A percentile compares a stretch with the other conserved stretches of the same genome.
These are phyloP conservation scores for Lithophane socia DNA, from an alignment of 2,888 invertebrate species.

Conservation along the genomic window DNA sequence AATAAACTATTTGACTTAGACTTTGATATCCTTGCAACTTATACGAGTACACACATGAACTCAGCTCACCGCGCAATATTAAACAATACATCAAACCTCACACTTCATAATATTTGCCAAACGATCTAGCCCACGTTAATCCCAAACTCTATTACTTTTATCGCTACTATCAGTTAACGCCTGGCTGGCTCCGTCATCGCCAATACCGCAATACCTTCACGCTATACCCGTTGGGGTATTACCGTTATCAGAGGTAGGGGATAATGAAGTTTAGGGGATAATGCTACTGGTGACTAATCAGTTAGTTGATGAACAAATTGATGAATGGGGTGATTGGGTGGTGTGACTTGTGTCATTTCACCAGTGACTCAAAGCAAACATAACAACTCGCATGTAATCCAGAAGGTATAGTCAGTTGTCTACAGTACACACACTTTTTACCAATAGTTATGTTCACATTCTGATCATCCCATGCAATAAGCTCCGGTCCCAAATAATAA, in stretches of 20 bases:
- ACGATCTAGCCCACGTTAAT: slow-evolving; percentile 70
- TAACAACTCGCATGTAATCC: too few species aligned
- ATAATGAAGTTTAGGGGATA: slow-evolving; percentile 38
- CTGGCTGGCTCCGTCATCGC: slow-evolving; percentile 54
- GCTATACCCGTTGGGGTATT: slow-evolving; percentile 34
- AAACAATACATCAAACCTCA: slow-evolving; percentile 34
- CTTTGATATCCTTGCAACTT: not conserved
- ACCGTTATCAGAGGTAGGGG: slow-evolving; percentile 36
- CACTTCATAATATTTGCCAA: slow-evolving; percentile 40
- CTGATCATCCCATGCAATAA: not conserved
- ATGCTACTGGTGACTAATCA: slow-evolving; percentile 37
- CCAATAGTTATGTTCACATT: not conserved
- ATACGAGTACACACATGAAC: not conserved
- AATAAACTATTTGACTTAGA: too few species aligned
- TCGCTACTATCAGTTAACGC: slow-evolving; percentile 75
- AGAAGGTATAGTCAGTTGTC: not conserved
- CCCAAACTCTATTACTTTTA: slow-evolving; percentile 80
- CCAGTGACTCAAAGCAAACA: not conserved
- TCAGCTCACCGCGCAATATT: not conserved
- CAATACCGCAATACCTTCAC: slow-evolving; percentile 37
- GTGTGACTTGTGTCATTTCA: not conserved
- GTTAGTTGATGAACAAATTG: slow-evolving; percentile 48
- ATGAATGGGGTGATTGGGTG: slow-evolving; percentile 24
- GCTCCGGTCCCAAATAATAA: not conserved
- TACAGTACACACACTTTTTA: not conserved